Evolutionary conservation across 2,113 vertebrate species (phyloP).

Genomic region (Barbus barbus): DNA sequence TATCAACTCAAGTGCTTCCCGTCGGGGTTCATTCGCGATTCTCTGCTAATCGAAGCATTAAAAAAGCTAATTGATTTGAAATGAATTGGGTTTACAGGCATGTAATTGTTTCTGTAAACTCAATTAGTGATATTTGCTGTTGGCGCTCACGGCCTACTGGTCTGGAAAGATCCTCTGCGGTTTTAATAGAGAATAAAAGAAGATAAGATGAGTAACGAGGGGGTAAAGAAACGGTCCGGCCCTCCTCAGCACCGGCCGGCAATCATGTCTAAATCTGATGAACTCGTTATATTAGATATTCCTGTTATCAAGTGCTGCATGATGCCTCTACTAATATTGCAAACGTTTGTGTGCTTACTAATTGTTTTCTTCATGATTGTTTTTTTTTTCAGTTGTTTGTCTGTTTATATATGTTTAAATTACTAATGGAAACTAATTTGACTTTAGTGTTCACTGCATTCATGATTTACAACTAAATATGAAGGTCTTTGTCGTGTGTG

Average conservation of each 20-base stretch:
- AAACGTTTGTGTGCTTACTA: slow-evolving; percentile 9
- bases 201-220: not conserved
- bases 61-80: slow-evolving; percentile 14
- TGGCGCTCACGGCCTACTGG: slow-evolving; percentile 8
- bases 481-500: slow-evolving; percentile 14
- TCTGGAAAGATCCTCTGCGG: slow-evolving; percentile 1
- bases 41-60: not conserved
- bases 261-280: too few relatives aligned
- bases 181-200: not conserved
- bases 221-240: not conserved
- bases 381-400: not conserved
- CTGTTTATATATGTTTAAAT: slow-evolving; percentile 15
- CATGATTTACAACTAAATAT: slow-evolving; percentile 3
- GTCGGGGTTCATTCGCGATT: not conserved
- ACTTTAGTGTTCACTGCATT: not conserved
- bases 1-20: not conserved
- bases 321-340: slow-evolving; percentile 36
- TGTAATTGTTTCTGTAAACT: slow-evolving; percentile 53
- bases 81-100: slow-evolving; percentile 39
- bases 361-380: not conserved
- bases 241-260: too few relatives aligned
- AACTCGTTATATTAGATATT: too few relatives aligned
- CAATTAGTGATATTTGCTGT: slow-evolving; percentile 46
- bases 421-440: slow-evolving; percentile 29
- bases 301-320: slow-evolving; percentile 23